Conservation (phyloP, 64 coral and sea anemone species). For the Astreopora myriophthalma region DNA sequence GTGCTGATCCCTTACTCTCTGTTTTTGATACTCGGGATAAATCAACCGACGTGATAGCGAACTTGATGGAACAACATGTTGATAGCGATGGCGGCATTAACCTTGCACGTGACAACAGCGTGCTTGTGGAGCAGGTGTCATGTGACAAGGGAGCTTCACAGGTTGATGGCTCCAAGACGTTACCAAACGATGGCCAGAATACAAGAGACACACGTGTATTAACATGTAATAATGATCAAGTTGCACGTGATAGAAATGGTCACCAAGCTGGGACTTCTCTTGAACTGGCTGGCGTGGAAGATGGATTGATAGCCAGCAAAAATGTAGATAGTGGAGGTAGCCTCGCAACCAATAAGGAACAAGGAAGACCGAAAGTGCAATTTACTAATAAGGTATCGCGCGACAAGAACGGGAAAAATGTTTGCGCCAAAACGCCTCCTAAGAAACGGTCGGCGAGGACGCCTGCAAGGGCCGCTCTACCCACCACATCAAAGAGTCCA, state of each 20-base stretch:
- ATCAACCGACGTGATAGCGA: not conserved
- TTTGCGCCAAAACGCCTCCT: not conserved
- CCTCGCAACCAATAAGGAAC: not conserved
- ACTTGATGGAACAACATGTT: not conserved
- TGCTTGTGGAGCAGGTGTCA: not conserved
- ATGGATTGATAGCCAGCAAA: not conserved
- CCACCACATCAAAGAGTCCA: not conserved
- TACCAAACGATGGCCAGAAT: too few relatives aligned
- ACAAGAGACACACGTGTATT: not conserved
- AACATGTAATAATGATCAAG: not conserved
- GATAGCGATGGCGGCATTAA: not conserved
- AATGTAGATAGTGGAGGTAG: not conserved
- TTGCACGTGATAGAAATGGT: not conserved
- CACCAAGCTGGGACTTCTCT: too few relatives aligned
- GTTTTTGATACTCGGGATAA: not conserved
- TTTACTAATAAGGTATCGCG: not conserved
- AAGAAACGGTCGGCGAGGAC: not conserved
- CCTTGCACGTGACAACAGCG: not conserved
- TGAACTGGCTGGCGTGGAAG: not conserved
- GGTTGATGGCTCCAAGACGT: not conserved
- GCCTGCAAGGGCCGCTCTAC: not conserved
- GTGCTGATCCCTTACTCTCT: too few relatives aligned
- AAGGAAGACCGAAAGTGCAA: not conserved
- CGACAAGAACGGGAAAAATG: not conserved
- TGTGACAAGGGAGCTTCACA: not conserved